Evolutionary conservation across 2,797 vertebrate genomes (phyloP).

Genomic region (Xenops minutus): DNA sequence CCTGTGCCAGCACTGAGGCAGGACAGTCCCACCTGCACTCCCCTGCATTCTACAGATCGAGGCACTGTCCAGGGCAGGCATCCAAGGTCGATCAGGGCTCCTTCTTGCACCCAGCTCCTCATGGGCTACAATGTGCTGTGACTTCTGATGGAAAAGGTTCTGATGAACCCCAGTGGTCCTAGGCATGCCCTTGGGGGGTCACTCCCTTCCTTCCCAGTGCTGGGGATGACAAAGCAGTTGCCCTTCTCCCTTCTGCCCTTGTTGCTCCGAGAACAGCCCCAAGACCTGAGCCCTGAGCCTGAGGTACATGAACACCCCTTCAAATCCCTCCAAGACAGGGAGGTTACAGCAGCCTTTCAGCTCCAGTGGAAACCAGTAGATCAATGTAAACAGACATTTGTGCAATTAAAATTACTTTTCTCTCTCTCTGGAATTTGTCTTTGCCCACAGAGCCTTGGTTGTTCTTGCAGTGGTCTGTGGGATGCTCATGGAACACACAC

Average conservation of each 20-base stretch:
- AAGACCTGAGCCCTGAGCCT: neutral
- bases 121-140: neutral
- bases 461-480: neutral
- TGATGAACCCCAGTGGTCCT: neutral
- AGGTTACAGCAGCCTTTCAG: neutral
- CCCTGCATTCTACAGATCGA: accelerated
- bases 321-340: neutral
- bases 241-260: neutral
- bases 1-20: neutral
- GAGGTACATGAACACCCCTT: neutral
- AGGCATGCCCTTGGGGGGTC: neutral
- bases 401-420: neutral
- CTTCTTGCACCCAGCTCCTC: neutral
- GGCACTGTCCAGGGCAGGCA: neutral
- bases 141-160: neutral
- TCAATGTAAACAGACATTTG: neutral
- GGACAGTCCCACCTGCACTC: neutral
- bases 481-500: neutral
- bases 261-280: neutral
- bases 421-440: neutral
- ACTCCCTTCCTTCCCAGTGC: accelerated
- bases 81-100: neutral
- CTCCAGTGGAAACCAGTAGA: neutral
- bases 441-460: neutral
- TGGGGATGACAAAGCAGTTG: neutral